Conservation (phyloP, 2,888 invertebrate genomes). For the Piscicola geometra region DNA sequence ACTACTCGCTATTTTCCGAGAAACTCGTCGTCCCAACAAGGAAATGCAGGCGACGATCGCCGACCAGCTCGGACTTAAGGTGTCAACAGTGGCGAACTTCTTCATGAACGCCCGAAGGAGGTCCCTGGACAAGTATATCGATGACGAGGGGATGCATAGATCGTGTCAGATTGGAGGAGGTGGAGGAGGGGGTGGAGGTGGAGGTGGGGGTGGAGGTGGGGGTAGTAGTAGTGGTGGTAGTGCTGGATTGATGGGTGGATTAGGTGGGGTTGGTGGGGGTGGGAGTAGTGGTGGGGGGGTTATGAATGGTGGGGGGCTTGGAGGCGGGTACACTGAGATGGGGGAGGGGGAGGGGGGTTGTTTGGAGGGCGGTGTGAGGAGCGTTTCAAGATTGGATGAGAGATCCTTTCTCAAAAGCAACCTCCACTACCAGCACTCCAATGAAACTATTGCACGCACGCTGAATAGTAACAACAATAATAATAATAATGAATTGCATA, state of each 20-base stretch:
- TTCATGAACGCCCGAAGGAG: constrained; percentile 98
- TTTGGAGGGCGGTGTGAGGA: background rate
- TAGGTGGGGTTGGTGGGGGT: background rate
- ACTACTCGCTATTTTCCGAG: constrained; percentile 99
- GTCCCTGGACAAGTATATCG: constrained; percentile 83
- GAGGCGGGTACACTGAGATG: constrained; percentile 5
- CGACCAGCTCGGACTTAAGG: constrained; percentile 88
- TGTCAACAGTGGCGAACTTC: constrained; percentile 97
- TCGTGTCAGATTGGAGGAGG: background rate
- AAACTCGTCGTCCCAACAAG: constrained; percentile 97
- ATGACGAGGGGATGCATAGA: constrained; percentile 58
- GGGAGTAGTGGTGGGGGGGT: constrained; percentile 4
- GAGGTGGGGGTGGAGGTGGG: background rate
- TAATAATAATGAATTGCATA: background rate
- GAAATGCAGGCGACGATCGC: constrained; percentile 99
- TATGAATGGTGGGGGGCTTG: background rate
- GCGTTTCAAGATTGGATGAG: background rate
- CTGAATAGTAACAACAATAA: background rate
- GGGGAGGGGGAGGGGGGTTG: background rate
- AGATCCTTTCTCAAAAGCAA: background rate
- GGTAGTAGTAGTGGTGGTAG: background rate
- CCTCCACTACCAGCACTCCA: background rate
- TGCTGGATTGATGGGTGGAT: background rate
- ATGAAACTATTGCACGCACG: too few relatives aligned
- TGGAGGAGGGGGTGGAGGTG: too few relatives aligned